Evolutionary conservation across 2,888 invertebrate species (phyloP).

Genomic region (Napeogenes inachia): DNA sequence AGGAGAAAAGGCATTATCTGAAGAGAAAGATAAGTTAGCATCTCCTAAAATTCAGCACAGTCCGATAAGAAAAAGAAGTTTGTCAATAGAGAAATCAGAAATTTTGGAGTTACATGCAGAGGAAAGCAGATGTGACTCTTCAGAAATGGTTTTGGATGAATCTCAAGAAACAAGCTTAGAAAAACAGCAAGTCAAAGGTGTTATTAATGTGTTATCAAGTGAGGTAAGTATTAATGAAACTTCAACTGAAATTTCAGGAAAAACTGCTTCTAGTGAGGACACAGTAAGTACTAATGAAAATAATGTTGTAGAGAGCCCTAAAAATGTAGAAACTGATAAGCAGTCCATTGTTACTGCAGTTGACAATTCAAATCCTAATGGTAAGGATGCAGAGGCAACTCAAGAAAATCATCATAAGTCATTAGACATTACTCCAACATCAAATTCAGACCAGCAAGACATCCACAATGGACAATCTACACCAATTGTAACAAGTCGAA

Average conservation of each 20-base stretch:
- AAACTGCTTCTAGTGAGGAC: constrained; percentile 45
- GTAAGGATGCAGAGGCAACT: constrained; percentile 31
- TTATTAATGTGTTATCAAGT: constrained; percentile 28
- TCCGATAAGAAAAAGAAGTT: constrained; percentile 41
- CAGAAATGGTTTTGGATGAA: constrained; percentile 48
- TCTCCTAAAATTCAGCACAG: constrained; percentile 39
- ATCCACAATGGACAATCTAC: constrained; percentile 54
- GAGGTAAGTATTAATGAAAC: constrained; percentile 70
- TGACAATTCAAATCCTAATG: constrained; percentile 26
- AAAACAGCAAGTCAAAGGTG: constrained; percentile 37
- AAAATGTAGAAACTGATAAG: constrained; percentile 38
- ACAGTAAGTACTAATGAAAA: constrained; percentile 55
- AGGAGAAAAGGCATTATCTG: constrained; percentile 35
- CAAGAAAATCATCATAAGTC: constrained; percentile 12
- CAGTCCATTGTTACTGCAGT: constrained; percentile 38
- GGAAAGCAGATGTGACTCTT: constrained; percentile 55
- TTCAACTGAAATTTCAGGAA: constrained; percentile 46
- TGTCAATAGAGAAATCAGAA: constrained; percentile 59
- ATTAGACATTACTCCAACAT: not conserved
- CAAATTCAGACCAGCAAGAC: constrained; percentile 36
- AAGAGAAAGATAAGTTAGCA: constrained; percentile 31
- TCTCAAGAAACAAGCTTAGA: constrained; percentile 37
- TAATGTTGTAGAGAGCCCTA: constrained; percentile 64
- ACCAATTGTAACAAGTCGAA: constrained; percentile 56
- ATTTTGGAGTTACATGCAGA: constrained; percentile 61